Evolutionary conservation across 2,888 invertebrate species (phyloP), one percentile per base, ranked within the genome.

Genomic region (Dyspetes luteomarginatus): DNA sequence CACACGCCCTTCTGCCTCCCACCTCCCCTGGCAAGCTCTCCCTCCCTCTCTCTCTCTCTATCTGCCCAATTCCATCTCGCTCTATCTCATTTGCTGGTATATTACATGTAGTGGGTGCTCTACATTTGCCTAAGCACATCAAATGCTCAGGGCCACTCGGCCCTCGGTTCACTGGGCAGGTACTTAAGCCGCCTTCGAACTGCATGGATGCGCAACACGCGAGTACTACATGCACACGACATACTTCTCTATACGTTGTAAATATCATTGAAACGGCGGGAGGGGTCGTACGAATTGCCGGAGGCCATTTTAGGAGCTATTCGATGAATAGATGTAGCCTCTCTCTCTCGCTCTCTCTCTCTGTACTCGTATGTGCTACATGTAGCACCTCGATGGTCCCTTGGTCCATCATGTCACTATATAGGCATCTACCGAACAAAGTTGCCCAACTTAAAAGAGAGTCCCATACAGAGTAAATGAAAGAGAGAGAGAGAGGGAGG

Each of bases 121-220:
- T 86, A 82, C 89, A 91, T 91, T 90, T 91, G 90, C 89, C 89
- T 90, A 90, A 91, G 89, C 87, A 86, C 88, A 86, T 89, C 85
- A 89, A 91, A 87, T 86, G 88, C 88, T 88, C 84, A 83, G 86
- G 85, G 87, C 85, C 85, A 88, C 88, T 88, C 83, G 85, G 78
- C 82, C 84, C 78, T 85, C 85, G 85, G 81, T 83, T 87, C 84
- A 83, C 83, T 86, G 82, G 83, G 83, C 88, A 87, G 87, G 86
- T 88, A 89, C 85, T 77, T 80, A 56, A 75, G 84, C 80, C 58
- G 78, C 72, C 69, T 79, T 50, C 64, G 9, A 81, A n/a, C n/a
- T n/a, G 55, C 67, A 64, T 72, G 72, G 72, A 73, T 71, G 62
- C 69, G 69, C 71, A 72, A 78, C 67, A 67, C 68, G 71, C 71